Evolutionary conservation across 2,113 vertebrate species (phyloP).

Genomic region (Crotalus horridus): DNA sequence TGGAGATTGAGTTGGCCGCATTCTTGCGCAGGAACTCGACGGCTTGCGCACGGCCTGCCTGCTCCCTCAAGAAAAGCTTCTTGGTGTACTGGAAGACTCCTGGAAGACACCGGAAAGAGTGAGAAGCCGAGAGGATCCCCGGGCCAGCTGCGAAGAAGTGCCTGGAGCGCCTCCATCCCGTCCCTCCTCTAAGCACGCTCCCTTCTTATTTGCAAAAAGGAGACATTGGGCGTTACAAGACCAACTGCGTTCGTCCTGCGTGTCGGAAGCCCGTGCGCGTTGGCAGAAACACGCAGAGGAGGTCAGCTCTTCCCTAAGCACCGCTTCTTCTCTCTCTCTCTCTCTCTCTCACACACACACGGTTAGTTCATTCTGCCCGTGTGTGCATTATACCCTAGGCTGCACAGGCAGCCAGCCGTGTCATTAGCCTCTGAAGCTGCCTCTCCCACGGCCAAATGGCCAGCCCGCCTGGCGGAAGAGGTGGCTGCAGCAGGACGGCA

Average conservation of each 20-base stretch:
- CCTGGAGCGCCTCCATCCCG: neutral
- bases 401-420: neutral
- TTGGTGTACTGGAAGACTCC: conserved; percentile 74
- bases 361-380: neutral
- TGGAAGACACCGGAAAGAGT: conserved; percentile 57
- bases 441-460: neutral
- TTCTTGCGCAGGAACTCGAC: conserved; percentile 85
- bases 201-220: neutral
- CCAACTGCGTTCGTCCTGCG: neutral
- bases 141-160: too few species aligned
- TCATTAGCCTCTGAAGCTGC: neutral
- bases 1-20: conserved; percentile 80
- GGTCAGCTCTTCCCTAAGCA: neutral
- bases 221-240: neutral
- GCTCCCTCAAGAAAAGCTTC: conserved; percentile 73
- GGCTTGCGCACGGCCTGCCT: conserved; percentile 48
- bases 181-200: neutral
- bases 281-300: neutral
- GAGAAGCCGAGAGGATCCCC: neutral
- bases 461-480: neutral
- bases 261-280: neutral
- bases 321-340: neutral
- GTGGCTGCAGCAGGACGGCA: neutral
- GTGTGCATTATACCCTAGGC: neutral
- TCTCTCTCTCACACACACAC: too few species aligned